Conservation (phyloP, 2,113 vertebrate species). For the Neofelis nebulosa region DNA sequence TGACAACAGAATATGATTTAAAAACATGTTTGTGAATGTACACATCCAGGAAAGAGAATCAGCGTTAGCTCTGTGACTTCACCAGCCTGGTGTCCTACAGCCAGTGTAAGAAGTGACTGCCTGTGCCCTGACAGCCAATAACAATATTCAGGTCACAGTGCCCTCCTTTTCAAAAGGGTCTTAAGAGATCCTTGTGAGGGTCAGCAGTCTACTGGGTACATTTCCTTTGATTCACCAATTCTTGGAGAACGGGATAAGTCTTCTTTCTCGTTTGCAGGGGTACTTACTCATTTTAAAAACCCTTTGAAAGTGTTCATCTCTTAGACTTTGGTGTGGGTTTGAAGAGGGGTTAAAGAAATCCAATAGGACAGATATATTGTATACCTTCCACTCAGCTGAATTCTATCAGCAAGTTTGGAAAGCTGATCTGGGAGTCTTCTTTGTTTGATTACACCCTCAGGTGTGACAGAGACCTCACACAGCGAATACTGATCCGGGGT, state of each 20-base stretch:
- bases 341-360: background rate
- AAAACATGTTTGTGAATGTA: background rate
- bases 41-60: background rate
- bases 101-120: background rate
- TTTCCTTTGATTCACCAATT: background rate
- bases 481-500: constrained; percentile 94
- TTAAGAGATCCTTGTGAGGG: background rate
- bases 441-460: constrained; percentile 98
- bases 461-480: constrained; percentile 97
- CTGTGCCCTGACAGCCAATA: fast-evolving
- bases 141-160: background rate
- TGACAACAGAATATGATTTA: background rate
- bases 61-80: background rate
- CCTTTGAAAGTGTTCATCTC: background rate
- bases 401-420: constrained; percentile 97
- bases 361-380: background rate
- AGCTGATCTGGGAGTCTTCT: constrained; percentile 96
- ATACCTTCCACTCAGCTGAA: constrained; percentile 97
- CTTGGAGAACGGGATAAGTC: background rate
- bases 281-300: background rate
- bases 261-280: background rate
- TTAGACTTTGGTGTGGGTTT: background rate
- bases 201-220: background rate
- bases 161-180: background rate
- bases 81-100: fast-evolving